Evolutionary conservation across 1,140 invertebrate genomes (phyloP), one percentile per base, ranked within the genome.

Genomic region (Saccostrea echinata): DNA sequence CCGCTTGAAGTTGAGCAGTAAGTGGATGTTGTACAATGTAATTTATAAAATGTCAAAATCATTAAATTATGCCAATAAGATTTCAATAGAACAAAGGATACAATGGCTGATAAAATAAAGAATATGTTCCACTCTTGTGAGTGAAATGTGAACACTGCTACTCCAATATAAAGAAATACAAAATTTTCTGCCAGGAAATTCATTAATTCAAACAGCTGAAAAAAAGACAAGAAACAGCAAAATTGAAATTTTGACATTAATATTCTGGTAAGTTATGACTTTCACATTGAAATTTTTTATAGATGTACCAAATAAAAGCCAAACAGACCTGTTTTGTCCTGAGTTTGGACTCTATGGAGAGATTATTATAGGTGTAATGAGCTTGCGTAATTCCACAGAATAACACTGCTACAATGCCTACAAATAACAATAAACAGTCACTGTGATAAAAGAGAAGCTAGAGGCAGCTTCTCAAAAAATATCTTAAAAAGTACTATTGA

Each of bases 311-410:
- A 12, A 33, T 52, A 51, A 30, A 80, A 43, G 43, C 43, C 43
- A 68, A 1, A 76, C 84, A 90, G 86, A 96, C 95, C 91, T 96
- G 95, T 94, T 99, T 99, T 16, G 98, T 99, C 87, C 98, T 96
- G 86, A 96, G 96, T 90, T 98, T 96, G 0, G 98, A 99, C 89
- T 96, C 96, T 80, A 96, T 95, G 3, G 98, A 99, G 43, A 99
- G 95, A 95, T 99, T 99, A 95, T 99, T 99, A 95, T 98, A 99
- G 0, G 99, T 99, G 94, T 99, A 99, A 96, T 99, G 99, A 61
- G 99, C 99, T 95, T 99, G 99, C 92, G 98, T 99, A 91, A 99
- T 99, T 35, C 99, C 99, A 96, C 99, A 99, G 95, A 99, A 99
- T 82, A 99, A 94, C 0, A 99, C 98, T 88, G 99, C 98, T 82